Base-by-base conservation (phyloP, 2,888 invertebrate species). In the Rotaria macrura region DNA sequence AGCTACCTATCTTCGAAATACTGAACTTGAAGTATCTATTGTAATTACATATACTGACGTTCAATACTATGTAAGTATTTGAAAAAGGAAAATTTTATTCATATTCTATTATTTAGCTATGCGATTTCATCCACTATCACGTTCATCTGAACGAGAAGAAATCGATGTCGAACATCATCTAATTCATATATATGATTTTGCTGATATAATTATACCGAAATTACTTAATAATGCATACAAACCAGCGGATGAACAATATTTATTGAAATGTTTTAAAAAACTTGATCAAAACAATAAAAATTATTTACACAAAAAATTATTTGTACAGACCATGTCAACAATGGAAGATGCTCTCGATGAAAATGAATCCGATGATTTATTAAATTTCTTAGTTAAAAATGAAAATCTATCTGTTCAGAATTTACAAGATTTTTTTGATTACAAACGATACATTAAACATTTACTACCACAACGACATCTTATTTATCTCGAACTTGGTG, bases 381-480 rank as follows among this genome's bases (percentile, higher is more conserved):
- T 79, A 25, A 25, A 79, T 43, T 43, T 79, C n/a, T 43, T 79
- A 40, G n/a, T 38, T 1, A 79, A 40, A 79, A 43, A 79, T 43
- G 10, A 79, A 43, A 79, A 38, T 43, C 43, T 79, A 79, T 38
- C 40, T 1, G 10, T n/a, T 12, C n/a, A 25, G 25, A 43, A 43
- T 43, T 40, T 40, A 43, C 25, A 17, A 25, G 79, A 79, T 10
- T 79, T 79, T 43, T 79, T 79, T 79, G 25, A 25, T 12, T 79
- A 79, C 43, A 79, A 79, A 79, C 79, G 79, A 43, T 79, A 79
- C 43, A 79, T 79, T 43, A 79, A 79, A 79, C 79, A 79, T 79
- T 43, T 79, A 43, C 25, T 79, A 79, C 79, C 79, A 79, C 79
- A 79, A 43, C 7, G 79, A 79, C 79, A 79, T 79, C 25, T 43